Percentiles rank a stretch among this genome's conserved stretches.
Evolutionary conservation across 2,888 invertebrate species (phyloP).

Genomic region (Gandaritis pyraliata): DNA sequence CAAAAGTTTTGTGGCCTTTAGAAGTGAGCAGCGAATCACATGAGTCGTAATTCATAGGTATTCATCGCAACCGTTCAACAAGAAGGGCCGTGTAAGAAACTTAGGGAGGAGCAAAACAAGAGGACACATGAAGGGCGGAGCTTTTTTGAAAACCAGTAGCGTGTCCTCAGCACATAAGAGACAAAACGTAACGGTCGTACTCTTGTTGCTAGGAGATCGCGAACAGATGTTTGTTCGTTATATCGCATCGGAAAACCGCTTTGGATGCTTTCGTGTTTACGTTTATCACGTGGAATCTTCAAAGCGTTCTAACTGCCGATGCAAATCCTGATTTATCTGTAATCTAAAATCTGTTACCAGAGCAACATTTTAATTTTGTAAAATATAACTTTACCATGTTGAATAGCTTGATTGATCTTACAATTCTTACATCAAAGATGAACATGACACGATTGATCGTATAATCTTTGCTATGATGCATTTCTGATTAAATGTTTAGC

Average conservation of each 20-base stretch:
- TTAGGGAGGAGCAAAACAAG: conserved; percentile 78
- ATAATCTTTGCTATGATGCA: not conserved
- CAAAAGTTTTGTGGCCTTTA: conserved; percentile 44
- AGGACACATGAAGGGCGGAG: conserved; percentile 74
- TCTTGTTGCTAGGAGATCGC: conserved; percentile 71
- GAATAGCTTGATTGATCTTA: not conserved
- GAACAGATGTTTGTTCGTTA: conserved; percentile 66
- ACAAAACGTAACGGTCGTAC: conserved; percentile 67
- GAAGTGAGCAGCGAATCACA: conserved; percentile 66
- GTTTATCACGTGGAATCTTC: conserved; percentile 55
- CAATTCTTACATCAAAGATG: not conserved
- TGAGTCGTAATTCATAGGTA: conserved; percentile 65
- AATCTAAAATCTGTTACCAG: not conserved
- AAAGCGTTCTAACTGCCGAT: conserved; percentile 47
- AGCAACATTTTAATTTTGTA: not conserved
- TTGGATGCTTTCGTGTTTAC: conserved; percentile 42
- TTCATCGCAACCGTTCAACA: conserved; percentile 71
- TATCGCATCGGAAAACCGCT: conserved; percentile 49
- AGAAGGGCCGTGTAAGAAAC: conserved; percentile 70
- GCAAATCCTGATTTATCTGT: not conserved
- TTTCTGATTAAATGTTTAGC: conserved; percentile 57
- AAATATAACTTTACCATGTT: not conserved
- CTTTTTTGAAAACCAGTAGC: conserved; percentile 74
- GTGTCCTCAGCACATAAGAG: conserved; percentile 69
- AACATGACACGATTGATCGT: not conserved